A percentile compares a stretch with the other conserved stretches of the same genome.
Conservation (phyloP, 2,888 invertebrate genomes). For the Phyllotreta cruciferae region DNA sequence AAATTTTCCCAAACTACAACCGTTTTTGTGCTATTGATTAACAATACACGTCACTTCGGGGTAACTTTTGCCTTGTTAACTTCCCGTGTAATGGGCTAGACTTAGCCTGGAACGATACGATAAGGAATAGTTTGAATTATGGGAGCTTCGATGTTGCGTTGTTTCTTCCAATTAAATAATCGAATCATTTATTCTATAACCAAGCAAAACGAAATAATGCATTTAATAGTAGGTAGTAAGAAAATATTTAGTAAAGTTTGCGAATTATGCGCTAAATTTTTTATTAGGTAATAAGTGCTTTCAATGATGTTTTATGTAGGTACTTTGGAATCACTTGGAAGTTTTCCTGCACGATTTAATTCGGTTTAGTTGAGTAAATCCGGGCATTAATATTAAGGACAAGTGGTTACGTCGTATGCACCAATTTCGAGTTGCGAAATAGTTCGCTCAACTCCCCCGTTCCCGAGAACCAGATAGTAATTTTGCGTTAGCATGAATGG, state of each 20-base stretch:
- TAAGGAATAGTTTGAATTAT: constrained; percentile 19
- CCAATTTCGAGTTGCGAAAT: constrained; percentile 1
- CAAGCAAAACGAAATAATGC: not conserved
- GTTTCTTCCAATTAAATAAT: constrained; percentile 9
- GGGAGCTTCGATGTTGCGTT: constrained; percentile 4
- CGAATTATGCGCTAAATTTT: no score
- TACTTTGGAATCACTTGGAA: not conserved
- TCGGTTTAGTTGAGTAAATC: not conserved
- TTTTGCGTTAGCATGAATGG: not conserved
- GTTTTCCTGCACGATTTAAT: not conserved
- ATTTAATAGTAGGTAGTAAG: not conserved
- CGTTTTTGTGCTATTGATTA: constrained; percentile 26
- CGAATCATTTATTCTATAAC: not conserved
- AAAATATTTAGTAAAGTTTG: no score
- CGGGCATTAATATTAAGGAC: constrained; percentile 1
- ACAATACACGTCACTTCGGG: constrained; percentile 19
- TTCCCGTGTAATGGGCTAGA: constrained; percentile 11
- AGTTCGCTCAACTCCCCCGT: not conserved
- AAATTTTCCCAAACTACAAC: not conserved
- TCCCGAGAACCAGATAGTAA: not conserved
- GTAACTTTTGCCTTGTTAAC: constrained; percentile 27
- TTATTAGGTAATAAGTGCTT: no score
- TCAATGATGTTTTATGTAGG: no score
- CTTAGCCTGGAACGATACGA: constrained; percentile 21
- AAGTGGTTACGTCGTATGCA: constrained; percentile 5